Base-by-base conservation (phyloP, 2,113 vertebrate genomes). In the Pangasianodon hypophthalmus region DNA sequence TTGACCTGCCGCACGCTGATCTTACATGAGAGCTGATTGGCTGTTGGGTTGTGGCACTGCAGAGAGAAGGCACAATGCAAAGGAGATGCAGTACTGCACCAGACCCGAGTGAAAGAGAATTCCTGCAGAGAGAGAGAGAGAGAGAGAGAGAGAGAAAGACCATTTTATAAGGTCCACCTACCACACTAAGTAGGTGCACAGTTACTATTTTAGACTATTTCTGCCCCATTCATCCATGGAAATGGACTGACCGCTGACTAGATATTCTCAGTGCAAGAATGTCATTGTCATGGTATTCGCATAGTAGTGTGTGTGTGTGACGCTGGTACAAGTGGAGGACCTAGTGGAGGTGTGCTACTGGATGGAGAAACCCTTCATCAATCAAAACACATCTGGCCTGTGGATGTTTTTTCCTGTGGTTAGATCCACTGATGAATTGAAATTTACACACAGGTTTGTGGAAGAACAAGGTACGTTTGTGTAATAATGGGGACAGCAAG, bases 21-120 rank as follows among this genome's bases (percentile, higher is more conserved):
- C 93, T 97, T 99, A 96, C 98, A 99, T 92, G 97, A 97, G 87
- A 99, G 97, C 95, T 98, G 98, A 1, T 95, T 95, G 77, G 97
- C 97, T 90, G 96, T 96, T 0, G 97, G 96, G 84, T 95, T 98
- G 96, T 96, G 98, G 94, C 98, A 97, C 96, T 99, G 97, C 95
- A 99, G 96, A 16, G 97, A 97, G 91, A 99, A 99, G 97, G 98
- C 97, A 96, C 97, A 98, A 95, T 97, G 97, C 96, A 99, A 96
- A 88, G 98, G 97, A 94, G 96, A 95, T 94, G 96, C 95, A 96
- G 97, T 97, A 94, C 97, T 97, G 94, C 97, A 94, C 98, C 98
- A 99, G 95, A 99, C 97, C 18, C 97, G 97, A 24, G 97, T 97
- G 95, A 99, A 99, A 0, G 97, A 97, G 88, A 99, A 97, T 92